Conservation (phyloP, 2,113 vertebrate genomes). For the Ictalurus punctatus region DNA sequence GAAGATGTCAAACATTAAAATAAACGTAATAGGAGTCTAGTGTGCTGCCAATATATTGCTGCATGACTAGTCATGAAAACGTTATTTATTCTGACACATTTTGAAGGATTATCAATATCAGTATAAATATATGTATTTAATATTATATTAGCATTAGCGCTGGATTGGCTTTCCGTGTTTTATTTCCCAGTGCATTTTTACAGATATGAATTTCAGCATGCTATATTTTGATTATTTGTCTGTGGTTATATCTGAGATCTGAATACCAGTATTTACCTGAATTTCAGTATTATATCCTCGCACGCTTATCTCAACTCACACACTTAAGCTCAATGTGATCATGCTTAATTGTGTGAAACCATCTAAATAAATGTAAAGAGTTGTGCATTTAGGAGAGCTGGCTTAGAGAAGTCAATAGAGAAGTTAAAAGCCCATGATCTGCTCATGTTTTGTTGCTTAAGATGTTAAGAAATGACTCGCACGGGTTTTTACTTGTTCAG, state of each 20-base stretch:
- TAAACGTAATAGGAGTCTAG: neutral
- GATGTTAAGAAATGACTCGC: neutral
- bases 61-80: too few species aligned
- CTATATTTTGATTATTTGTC: neutral
- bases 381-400: conserved; percentile 34
- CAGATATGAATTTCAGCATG: neutral
- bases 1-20: neutral
- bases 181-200: neutral
- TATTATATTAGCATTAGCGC: neutral
- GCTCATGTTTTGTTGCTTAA: neutral
- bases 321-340: conserved; percentile 4
- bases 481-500: neutral
- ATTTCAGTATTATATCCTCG: neutral
- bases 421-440: conserved; percentile 41
- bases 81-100: neutral
- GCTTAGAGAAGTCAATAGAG: conserved; percentile 22
- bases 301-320: neutral
- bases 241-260: neutral
- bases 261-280: neutral
- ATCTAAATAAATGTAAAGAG: conserved; percentile 3
- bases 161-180: neutral
- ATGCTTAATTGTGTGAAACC: conserved; percentile 25
- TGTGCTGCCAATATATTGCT: neutral
- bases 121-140: neutral
- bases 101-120: neutral